phyloP scores from a whole-genome alignment of 1,140 invertebrate species.

The Drosophila burlai region DNA sequence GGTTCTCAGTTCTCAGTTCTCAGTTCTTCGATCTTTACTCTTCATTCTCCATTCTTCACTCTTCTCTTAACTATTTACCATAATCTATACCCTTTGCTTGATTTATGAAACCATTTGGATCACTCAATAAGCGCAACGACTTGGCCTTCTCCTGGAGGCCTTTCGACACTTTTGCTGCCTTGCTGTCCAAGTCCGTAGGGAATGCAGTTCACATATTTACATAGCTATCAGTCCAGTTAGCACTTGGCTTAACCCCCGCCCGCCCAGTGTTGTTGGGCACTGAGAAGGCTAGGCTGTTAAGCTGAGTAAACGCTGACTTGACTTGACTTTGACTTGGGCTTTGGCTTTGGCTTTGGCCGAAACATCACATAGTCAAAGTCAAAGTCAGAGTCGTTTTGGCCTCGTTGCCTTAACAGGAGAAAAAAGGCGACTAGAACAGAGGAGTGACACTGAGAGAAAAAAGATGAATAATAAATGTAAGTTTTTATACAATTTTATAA shows the following conservation, averaged over 20 bases:
- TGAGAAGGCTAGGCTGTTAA: conserved; percentile 1
- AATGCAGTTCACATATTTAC: conserved; percentile 36
- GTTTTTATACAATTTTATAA: too few relatives aligned
- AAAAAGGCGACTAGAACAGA: conserved; percentile 21
- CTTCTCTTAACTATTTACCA: conserved; percentile 8
- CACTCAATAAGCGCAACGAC: conserved; percentile 46
- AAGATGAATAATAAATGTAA: too few relatives aligned
- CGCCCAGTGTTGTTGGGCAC: conserved; percentile 2
- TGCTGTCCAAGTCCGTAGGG: background rate
- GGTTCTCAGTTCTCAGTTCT: background rate
- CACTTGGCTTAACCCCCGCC: conserved; percentile 31
- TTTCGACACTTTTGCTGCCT: conserved; percentile 30
- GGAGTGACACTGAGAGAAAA: too few relatives aligned
- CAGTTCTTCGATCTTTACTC: background rate
- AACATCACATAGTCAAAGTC: conserved; percentile 30
- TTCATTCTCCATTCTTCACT: background rate
- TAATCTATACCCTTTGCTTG: conserved; percentile 41
- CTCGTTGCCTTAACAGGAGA: conserved; percentile 44
- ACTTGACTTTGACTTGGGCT: conserved; percentile 18
- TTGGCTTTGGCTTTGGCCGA: conserved; percentile 20
- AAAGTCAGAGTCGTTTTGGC: conserved; percentile 39
- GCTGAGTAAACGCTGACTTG: conserved; percentile 16
- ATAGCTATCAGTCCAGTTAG: conserved; percentile 49
- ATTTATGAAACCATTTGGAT: conserved; percentile 55
- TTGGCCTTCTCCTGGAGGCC: conserved; percentile 8